These are phyloP conservation scores for Brachypteracias leptosomus DNA, from an alignment of 2,113 vertebrate genomes.

Conservation along the genomic window DNA sequence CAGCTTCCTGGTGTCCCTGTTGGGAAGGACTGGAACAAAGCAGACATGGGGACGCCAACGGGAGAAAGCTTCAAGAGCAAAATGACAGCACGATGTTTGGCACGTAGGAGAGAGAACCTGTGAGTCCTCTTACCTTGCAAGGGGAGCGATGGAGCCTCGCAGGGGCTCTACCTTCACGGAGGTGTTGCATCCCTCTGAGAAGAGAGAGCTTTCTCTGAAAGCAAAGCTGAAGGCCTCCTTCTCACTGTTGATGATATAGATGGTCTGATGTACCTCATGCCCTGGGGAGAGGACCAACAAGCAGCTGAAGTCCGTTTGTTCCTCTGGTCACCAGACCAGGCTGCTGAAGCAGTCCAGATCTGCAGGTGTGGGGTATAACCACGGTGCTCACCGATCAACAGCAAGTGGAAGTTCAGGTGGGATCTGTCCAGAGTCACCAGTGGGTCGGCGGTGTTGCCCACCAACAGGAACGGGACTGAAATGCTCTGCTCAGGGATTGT, in stretches of 20 bases:
- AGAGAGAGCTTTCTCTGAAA: slow-evolving; percentile 77
- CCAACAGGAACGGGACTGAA: slow-evolving; percentile 84
- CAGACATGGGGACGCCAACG: background rate
- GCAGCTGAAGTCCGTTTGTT: background rate
- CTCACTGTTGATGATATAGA: slow-evolving; percentile 83
- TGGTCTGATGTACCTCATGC: slow-evolving; percentile 53
- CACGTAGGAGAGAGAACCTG: background rate
- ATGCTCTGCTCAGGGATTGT: slow-evolving; percentile 77
- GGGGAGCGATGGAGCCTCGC: slow-evolving; percentile 77
- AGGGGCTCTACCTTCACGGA: slow-evolving; percentile 75
- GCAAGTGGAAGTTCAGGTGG: slow-evolving; percentile 79
- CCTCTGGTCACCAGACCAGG: background rate
- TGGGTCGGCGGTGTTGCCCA: slow-evolving; percentile 81
- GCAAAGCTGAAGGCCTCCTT: slow-evolving; percentile 77
- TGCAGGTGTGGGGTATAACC: background rate
- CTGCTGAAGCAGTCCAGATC: too few species aligned
- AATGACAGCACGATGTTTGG: accelerated
- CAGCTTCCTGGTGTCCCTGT: background rate
- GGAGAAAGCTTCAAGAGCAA: background rate
- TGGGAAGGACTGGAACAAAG: background rate
- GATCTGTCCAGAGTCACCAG: slow-evolving; percentile 78
- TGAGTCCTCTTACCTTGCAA: slow-evolving; percentile 74
- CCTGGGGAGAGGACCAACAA: slow-evolving; percentile 49
- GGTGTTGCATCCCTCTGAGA: slow-evolving; percentile 74
- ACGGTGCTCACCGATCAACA: slow-evolving; percentile 76